phyloP scores from a whole-genome alignment of 2,888 invertebrate species.

The Brenthis hecate region DNA sequence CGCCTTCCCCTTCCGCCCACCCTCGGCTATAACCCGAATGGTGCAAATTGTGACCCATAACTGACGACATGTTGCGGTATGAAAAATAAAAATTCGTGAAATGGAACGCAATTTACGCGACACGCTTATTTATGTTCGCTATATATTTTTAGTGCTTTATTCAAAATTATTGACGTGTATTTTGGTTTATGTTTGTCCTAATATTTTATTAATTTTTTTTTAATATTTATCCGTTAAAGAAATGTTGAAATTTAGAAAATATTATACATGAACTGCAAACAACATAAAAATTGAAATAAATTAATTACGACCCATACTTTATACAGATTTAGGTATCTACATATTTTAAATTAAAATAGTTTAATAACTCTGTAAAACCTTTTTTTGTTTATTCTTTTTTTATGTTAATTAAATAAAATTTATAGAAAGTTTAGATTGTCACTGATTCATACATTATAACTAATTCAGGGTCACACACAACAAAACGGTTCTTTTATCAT shows the following conservation, averaged over 20 bases:
- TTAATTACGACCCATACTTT: too few relatives aligned
- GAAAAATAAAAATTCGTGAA: conserved; percentile 59
- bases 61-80: conserved; percentile 67
- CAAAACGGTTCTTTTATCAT: background rate
- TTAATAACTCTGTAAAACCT: too few relatives aligned
- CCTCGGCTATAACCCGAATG: conserved; percentile 59
- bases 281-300: too few relatives aligned
- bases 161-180: conserved; percentile 23
- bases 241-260: background rate
- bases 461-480: background rate
- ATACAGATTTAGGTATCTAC: too few relatives aligned
- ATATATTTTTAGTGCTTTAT: conserved; percentile 34
- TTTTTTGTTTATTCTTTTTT: too few relatives aligned
- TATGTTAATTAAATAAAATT: too few relatives aligned
- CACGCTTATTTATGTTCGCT: conserved; percentile 33
- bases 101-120: conserved; percentile 43
- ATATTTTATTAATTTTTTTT: conserved; percentile 15
- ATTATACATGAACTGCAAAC: too few relatives aligned
- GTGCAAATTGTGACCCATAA: conserved; percentile 80
- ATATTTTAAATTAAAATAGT: too few relatives aligned
- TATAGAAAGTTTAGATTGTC: too few relatives aligned
- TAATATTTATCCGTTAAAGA: background rate
- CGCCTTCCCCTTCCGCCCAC: conserved; percentile 77
- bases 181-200: conserved; percentile 13
- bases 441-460: too few relatives aligned